phyloP scores from a whole-genome alignment of 1,140 invertebrate genomes.

The Heterodera carotae region DNA sequence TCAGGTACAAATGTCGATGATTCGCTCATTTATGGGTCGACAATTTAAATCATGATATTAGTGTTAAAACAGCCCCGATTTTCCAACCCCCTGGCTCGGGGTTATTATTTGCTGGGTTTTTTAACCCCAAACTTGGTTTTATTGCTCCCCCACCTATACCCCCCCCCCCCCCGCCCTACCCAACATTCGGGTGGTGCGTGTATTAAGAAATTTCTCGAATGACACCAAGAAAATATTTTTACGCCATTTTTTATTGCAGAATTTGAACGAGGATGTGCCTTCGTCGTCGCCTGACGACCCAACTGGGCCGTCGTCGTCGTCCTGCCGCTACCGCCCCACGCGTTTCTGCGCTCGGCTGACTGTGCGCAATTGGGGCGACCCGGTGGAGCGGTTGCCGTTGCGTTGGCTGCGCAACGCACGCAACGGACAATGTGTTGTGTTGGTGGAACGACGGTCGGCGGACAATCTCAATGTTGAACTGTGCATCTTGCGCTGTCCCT shows the following conservation, averaged over 20 bases:
- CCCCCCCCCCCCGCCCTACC: no score
- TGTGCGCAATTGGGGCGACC: not conserved
- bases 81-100: no score
- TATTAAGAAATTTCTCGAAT: no score
- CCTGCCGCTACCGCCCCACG: not conserved
- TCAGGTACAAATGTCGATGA: not conserved
- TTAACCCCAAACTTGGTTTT: no score
- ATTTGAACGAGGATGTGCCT: not conserved
- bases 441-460: not conserved
- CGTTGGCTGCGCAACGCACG: not conserved
- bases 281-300: not conserved
- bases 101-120: no score
- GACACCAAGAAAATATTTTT: no score
- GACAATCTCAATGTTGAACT: not conserved
- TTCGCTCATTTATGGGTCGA: no score
- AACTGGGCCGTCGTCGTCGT: no score
- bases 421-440: not conserved
- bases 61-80: no score
- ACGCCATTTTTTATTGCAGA: not conserved
- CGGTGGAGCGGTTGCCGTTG: not conserved
- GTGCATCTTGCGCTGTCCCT: not conserved
- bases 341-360: not conserved
- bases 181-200: no score
- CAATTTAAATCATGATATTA: no score
- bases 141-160: no score